A percentile compares a stretch with the other conserved stretches of the same genome.
Conservation (phyloP, 30 jellyfish, hydroid and myxozoan genomes). For the Cassiopea xamachana region DNA sequence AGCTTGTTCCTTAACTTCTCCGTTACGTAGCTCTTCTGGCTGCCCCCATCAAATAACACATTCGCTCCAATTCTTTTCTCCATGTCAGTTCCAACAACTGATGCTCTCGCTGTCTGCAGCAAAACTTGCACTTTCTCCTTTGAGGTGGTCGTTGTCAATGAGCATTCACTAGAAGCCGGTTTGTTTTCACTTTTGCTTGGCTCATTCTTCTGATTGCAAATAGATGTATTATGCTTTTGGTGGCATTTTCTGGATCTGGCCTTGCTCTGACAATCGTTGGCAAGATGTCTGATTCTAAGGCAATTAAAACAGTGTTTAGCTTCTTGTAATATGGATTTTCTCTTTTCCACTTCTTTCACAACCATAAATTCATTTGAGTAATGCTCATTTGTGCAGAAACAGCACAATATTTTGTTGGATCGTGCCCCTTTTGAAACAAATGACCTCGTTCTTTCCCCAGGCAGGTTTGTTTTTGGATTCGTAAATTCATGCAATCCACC, state of each 20-base stretch:
- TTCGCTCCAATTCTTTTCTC: conserved; percentile 1
- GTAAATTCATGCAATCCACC: neutral
- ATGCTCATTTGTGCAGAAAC: conserved; percentile 46
- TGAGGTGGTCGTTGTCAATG: neutral
- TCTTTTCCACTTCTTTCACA: conserved; percentile 15
- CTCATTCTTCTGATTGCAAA: neutral
- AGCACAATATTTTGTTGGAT: neutral
- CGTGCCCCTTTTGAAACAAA: conserved; percentile 23
- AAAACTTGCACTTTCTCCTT: neutral
- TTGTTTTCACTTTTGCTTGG: neutral
- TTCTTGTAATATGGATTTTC: conserved; percentile 3
- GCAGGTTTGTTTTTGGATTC: neutral
- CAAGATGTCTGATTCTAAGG: conserved; percentile 6
- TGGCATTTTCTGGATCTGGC: conserved; percentile 17
- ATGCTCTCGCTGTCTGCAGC: conserved; percentile 40
- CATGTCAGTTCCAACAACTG: conserved; percentile 2
- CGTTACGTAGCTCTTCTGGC: conserved; percentile 62
- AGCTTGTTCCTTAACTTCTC: conserved; percentile 38
- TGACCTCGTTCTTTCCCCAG: conserved; percentile 38
- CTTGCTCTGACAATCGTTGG: conserved; percentile 4
- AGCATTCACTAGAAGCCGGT: neutral
- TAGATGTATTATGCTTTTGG: neutral
- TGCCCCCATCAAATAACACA: conserved; percentile 57
- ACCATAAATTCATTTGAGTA: conserved; percentile 12
- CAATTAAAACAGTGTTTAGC: conserved; percentile 43